These are phyloP conservation scores for Chaetodon auriga DNA, from an alignment of 2,113 vertebrate species.

Conservation along the genomic window DNA sequence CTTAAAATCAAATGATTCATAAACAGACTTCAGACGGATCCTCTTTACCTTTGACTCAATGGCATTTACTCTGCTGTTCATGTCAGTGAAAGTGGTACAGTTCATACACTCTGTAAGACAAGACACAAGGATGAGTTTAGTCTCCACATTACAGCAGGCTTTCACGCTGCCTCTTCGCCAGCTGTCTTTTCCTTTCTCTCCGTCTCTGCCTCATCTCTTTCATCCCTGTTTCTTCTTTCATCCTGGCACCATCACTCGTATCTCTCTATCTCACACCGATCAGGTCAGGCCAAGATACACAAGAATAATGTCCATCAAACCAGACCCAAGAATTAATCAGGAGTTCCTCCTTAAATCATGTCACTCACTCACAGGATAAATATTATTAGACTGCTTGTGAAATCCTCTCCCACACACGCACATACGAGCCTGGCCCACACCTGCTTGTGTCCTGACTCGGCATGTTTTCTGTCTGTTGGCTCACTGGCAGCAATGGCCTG, in stretches of 20 bases:
- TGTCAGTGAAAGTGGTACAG: constrained; percentile 89
- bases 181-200: constrained; percentile 16
- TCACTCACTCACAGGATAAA: constrained; percentile 65
- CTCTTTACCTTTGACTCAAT: constrained; percentile 91
- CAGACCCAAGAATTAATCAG: constrained; percentile 52
- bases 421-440: constrained; percentile 14
- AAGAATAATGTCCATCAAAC: constrained; percentile 60
- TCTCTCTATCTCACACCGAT: constrained; percentile 28
- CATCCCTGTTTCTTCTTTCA: constrained; percentile 25
- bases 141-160: constrained; percentile 30
- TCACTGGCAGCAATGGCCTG: constrained; percentile 29
- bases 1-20: not conserved
- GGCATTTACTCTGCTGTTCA: constrained; percentile 88
- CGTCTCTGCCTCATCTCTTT: constrained; percentile 20
- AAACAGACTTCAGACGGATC: not conserved
- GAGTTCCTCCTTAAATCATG: constrained; percentile 69
- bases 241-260: constrained; percentile 24
- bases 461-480: constrained; percentile 64
- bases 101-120: constrained; percentile 92
- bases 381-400: constrained; percentile 46
- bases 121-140: constrained; percentile 13
- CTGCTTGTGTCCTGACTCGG: constrained; percentile 43
- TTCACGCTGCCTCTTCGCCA: not conserved
- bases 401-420: constrained; percentile 17
- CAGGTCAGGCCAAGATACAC: constrained; percentile 61